phyloP scores from a whole-genome alignment of 2,888 invertebrate genomes.

The Panzeria rudis region DNA sequence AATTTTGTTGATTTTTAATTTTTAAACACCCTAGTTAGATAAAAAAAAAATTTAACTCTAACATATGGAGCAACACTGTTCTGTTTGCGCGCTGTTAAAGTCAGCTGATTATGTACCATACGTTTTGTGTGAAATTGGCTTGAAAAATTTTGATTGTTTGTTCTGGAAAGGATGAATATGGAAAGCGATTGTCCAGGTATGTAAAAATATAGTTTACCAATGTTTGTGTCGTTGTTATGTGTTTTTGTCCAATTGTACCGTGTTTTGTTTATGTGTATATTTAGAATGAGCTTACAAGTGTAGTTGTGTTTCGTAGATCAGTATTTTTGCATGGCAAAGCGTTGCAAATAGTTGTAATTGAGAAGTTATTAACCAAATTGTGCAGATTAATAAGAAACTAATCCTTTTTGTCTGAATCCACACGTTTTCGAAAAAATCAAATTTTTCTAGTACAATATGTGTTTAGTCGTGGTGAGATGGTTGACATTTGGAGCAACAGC shows the following conservation, averaged over 20 bases:
- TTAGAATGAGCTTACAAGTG: too few relatives aligned
- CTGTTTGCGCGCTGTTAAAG: slow-evolving; percentile 14
- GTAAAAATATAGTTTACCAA: slow-evolving; percentile 2
- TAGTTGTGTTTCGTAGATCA: too few relatives aligned
- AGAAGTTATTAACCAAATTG: slow-evolving; percentile 50
- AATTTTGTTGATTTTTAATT: slow-evolving; percentile 17
- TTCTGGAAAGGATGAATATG: slow-evolving; percentile 1
- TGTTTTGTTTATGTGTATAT: too few relatives aligned
- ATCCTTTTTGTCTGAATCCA: slow-evolving; percentile 61
- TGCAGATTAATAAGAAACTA: slow-evolving; percentile 43
- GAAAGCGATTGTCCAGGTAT: slow-evolving; percentile 7
- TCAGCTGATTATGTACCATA: slow-evolving; percentile 10
- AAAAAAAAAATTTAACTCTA: slow-evolving; percentile 1
- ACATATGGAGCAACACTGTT: background rate
- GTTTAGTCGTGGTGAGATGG: too few relatives aligned
- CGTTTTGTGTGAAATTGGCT: background rate
- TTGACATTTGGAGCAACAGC: slow-evolving; percentile 52
- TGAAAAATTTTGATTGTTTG: background rate
- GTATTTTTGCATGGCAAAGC: slow-evolving; percentile 39
- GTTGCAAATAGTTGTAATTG: slow-evolving; percentile 60
- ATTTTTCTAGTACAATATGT: slow-evolving; percentile 36
- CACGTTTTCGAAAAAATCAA: too few relatives aligned
- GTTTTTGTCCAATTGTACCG: slow-evolving; percentile 12
- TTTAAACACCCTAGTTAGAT: too few relatives aligned
- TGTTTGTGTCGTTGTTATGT: slow-evolving; percentile 7